Conservation (phyloP, 2,797 vertebrate genomes). For the Zenarchopterus dispar region DNA sequence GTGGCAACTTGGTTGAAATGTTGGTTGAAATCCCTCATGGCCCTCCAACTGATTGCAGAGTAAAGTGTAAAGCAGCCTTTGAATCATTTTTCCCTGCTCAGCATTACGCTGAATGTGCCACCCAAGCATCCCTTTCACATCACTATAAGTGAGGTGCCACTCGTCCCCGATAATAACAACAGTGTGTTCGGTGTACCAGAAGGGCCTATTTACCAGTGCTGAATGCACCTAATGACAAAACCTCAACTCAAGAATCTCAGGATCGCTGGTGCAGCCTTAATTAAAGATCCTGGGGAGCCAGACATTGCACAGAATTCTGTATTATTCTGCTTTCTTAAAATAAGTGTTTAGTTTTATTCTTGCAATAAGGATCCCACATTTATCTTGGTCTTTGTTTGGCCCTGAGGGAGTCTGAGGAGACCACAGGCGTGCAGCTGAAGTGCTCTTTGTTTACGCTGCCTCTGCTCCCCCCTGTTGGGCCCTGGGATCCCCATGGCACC, state of each 20-base stretch:
- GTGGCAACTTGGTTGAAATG: constrained; percentile 48
- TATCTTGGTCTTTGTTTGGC: constrained; percentile 87
- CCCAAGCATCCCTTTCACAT: constrained; percentile 87
- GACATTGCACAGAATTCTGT: constrained; percentile 81
- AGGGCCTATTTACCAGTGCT: constrained; percentile 85
- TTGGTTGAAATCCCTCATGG: constrained; percentile 47
- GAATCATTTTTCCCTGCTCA: constrained; percentile 74
- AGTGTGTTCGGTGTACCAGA: constrained; percentile 89
- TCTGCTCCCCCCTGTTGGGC: constrained; percentile 79
- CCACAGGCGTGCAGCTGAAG: constrained; percentile 86
- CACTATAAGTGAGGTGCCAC: constrained; percentile 87
- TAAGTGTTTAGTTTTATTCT: constrained; percentile 92
- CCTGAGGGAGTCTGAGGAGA: constrained; percentile 82
- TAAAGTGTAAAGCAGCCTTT: constrained; percentile 80
- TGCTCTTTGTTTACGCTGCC: constrained; percentile 85
- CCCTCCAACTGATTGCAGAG: constrained; percentile 68
- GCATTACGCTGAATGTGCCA: constrained; percentile 83
- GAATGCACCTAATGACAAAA: constrained; percentile 87
- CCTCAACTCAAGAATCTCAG: constrained; percentile 83
- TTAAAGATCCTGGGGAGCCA: constrained; percentile 84
- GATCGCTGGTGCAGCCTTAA: constrained; percentile 86
- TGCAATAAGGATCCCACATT: constrained; percentile 89
- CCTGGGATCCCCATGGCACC: constrained; percentile 85
- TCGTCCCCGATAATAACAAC: constrained; percentile 84
- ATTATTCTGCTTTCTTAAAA: constrained; percentile 85